phyloP scores from a whole-genome alignment of 2,797 vertebrate genomes.

The Aeoliscus strigatus region DNA sequence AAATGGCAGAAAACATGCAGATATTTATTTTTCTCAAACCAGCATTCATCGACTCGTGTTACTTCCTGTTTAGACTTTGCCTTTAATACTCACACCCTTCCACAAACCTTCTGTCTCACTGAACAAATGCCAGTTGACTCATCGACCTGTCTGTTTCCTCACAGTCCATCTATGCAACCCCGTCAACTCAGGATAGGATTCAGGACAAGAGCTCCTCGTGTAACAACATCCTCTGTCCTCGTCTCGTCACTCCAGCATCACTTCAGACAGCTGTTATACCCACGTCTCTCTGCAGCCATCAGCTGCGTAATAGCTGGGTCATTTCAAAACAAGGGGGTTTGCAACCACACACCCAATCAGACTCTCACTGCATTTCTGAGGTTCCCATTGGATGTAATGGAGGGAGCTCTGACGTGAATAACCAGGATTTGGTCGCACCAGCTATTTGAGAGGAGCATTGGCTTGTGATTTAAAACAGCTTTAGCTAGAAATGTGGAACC shows the following conservation, averaged over 20 bases:
- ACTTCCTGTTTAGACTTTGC: too few species aligned
- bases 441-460: background rate
- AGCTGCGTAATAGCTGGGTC: background rate
- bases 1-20: too few species aligned
- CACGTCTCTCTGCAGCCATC: conserved; percentile 2
- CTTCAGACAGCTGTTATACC: background rate
- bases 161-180: conserved; percentile 56
- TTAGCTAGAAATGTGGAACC: background rate
- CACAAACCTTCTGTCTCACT: too few species aligned
- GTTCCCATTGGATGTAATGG: conserved; percentile 1
- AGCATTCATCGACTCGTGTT: too few species aligned
- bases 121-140: too few species aligned
- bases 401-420: background rate
- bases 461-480: background rate
- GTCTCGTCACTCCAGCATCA: background rate
- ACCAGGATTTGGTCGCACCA: conserved; percentile 1
- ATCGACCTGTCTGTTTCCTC: too few species aligned
- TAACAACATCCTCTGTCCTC: conserved; percentile 9
- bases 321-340: conserved; percentile 8
- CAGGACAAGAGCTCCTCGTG: conserved; percentile 21
- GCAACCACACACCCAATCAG: conserved; percentile 1
- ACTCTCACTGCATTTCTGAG: conserved; percentile 1
- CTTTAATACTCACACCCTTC: too few species aligned
- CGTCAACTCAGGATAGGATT: conserved; percentile 49
- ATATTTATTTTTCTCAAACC: too few species aligned